Base-by-base conservation (phyloP, 2,888 invertebrate genomes). In the Graphium colonna region DNA sequence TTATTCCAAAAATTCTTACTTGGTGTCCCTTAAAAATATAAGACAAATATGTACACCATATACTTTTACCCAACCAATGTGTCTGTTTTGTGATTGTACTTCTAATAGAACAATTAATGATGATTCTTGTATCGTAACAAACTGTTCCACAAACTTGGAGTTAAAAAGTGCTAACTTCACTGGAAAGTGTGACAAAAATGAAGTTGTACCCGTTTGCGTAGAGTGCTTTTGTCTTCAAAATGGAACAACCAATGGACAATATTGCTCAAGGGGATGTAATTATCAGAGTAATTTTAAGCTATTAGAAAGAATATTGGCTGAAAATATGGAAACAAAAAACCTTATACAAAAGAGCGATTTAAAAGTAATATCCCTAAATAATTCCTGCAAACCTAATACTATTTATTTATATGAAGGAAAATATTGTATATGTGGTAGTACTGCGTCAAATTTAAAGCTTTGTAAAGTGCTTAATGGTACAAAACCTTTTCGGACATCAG, bases 1-100 rank as follows among this genome's bases (percentile, higher is more conserved):
- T 18, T 39, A 49, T 26, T 40, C 53, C 3, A 12, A 55, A 57
- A 33, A 58, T 63, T 0, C 59, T 57, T 26, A 57, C 68, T 2
- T 59, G 75, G 16, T 55, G 56, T 3, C 48, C 41, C 8, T 81
- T 12, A 74, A 61, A 50, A 71, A 67, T 39, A 57, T 52, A 33
- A 49, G 61, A 1, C 60, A 52, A 1, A 52, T 56, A 33, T 88
- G 88, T 54, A 56, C 53, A 1, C 74, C 80, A 1, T 66, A 79
- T 39, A 75, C 62, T 17, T 87, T 80, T 56, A 75, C 77, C 0
- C 66, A 63, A 12, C 72, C 78, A 0, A 75, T 65, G 61, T 88
- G 88, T 57, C 62, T 77, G 10, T 87, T 79, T 57, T 88, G 88
- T 49, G 77, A 80, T 52, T 88, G 88, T 46, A 69, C 63, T 51